These are phyloP conservation scores for Neogale vison DNA, from an alignment of 2,113 vertebrate species.

Conservation along the genomic window DNA sequence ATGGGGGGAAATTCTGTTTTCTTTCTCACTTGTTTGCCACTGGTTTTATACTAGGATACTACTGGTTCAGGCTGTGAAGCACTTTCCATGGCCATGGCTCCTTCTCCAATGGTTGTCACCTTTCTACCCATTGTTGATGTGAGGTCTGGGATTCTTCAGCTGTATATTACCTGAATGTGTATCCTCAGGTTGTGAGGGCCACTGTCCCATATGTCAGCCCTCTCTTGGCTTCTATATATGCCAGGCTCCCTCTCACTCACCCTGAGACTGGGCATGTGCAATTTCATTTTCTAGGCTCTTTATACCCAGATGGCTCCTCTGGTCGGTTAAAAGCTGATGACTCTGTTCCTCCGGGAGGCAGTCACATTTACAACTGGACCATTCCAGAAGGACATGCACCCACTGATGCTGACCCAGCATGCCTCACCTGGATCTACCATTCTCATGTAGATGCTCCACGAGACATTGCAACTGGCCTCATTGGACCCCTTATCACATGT, in stretches of 20 bases:
- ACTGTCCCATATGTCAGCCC: background rate
- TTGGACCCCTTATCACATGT: slow-evolving; percentile 87
- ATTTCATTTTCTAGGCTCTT: slow-evolving; percentile 83
- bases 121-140: background rate
- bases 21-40: background rate
- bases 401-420: slow-evolving; percentile 85
- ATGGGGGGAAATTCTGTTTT: background rate
- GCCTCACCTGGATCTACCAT: slow-evolving; percentile 89
- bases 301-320: slow-evolving; percentile 86
- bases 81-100: background rate
- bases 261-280: background rate
- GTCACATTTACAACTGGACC: slow-evolving; percentile 86
- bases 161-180: background rate
- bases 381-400: slow-evolving; percentile 85
- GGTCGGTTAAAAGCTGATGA: slow-evolving; percentile 85
- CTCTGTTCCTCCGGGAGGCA: slow-evolving; percentile 83
- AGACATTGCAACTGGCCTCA: slow-evolving; percentile 87
- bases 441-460: slow-evolving; percentile 87
- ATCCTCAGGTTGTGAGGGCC: background rate
- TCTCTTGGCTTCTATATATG: background rate
- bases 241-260: background rate
- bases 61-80: background rate
- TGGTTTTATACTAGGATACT: background rate
- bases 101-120: background rate
- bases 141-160: background rate